Evolutionary conservation across 2,797 vertebrate genomes (phyloP), one percentile per base, ranked within the genome.

Genomic region (Myotis planiceps): DNA sequence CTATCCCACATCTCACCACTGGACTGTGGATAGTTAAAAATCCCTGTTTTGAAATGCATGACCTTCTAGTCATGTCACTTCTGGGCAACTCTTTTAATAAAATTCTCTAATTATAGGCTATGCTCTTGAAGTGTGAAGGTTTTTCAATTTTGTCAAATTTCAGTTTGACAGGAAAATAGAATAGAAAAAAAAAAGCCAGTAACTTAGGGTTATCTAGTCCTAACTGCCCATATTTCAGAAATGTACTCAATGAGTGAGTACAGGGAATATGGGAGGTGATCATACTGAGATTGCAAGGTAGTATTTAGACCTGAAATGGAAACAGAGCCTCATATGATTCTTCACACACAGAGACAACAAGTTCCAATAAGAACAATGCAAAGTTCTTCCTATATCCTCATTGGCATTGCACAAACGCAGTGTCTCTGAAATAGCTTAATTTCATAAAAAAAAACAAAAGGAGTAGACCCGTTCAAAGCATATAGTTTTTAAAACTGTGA

Each of bases 81-180:
- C n/a, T 71, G 19, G 55, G 49, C 55, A 86, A 84, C 51, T 80
- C n/a, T 91, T 94, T 69, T 53, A 92, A 84, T 69, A 66, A 92
- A 85, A 21, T 72, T 89, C 51, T 88, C 14, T 88, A 32, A 29
- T 29, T 29, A 60, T 60, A 60, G 58, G 58, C 37, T 92, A 13
- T 82, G 65, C 60, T 92, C 65, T 86, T 86, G 45, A 96, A 94
- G 86, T 94, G 65, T 63, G 49, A 65, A 7, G 65, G 39, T 19
- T 84, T 83, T 87, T 88, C 58, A 92, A 88, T 68, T 81, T 80
- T 83, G 10, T 49, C 69, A 93, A 27, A 42, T 81, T 92, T 95
- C 19, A 88, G 49, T 69, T 32, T 9, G 39, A 53, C 0, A 81
- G 32, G 49, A 87, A 96, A 95, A 95, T 2, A 82, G 47, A 23